Evolutionary conservation across 1,140 invertebrate species (phyloP), one percentile per base, ranked within the genome.

Genomic region (Cephus cinctus): DNA sequence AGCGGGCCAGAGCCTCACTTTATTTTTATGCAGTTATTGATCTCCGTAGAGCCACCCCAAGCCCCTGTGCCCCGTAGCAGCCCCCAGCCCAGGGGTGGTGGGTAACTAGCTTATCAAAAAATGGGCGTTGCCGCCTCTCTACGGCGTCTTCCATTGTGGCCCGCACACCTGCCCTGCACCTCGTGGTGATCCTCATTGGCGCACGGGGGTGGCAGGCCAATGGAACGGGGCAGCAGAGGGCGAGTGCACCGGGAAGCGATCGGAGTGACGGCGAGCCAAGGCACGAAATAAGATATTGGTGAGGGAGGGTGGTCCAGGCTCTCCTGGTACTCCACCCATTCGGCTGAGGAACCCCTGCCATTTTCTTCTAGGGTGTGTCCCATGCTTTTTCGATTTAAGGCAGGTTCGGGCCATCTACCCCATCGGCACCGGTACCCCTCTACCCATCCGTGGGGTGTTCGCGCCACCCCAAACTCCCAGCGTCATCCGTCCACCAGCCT

Each of bases 41-140:
- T 75, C 72, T 75, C 68, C 61, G 67, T 68, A 63, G 69, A 69
- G 70, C 56, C 67, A 64, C 69, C 64, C 66, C 66, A 65, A 35
- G 50, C 44, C 57, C 52, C 52, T 38, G 34, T 35, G 43, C 50
- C 36, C 40, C 51, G 44, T 48, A 46, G 42, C 56, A 62, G 56
- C 62, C 61, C 57, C 57, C 56, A 47, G 54, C 54, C 59, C 61
- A 56, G 54, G 64, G 69, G 66, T 62, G 67, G 65, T 52, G 67
- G 70, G 71, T 73, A 76, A 76, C 74, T 75, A 75, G 74, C 73
- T 76, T 76, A 76, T 76, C 73, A 76, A 75, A 76, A 76, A 76
- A 75, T 76, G 73, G 73, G 73, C 73, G 73, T 76, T 76, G 71
- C 73, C 72, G 60, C 61, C 67, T 52, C 56, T 52, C 56, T 50